Evolutionary conservation across 2,113 vertebrate genomes (phyloP).

Genomic region (Hippocampus comes): DNA sequence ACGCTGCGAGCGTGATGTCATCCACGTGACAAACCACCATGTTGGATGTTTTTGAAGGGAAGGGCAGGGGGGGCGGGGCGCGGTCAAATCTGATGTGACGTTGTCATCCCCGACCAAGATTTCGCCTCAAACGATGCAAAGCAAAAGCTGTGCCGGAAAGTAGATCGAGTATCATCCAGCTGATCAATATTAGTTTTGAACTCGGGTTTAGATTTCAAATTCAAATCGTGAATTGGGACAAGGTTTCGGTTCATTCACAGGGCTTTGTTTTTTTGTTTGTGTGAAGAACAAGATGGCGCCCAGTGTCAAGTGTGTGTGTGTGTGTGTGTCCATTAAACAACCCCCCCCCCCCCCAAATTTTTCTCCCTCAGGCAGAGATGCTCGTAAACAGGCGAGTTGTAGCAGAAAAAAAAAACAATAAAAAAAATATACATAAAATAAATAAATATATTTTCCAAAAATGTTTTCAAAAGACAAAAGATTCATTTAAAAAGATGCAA

Average conservation of each 20-base stretch:
- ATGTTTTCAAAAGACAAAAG: too few relatives aligned
- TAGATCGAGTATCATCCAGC: background rate
- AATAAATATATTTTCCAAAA: too few relatives aligned
- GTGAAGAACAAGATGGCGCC: constrained; percentile 3
- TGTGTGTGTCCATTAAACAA: background rate
- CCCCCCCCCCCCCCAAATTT: constrained; percentile 40
- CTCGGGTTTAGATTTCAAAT: background rate
- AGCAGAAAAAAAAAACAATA: too few relatives aligned
- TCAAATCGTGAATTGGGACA: background rate
- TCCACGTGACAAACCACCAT: background rate
- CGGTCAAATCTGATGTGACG: too few relatives aligned
- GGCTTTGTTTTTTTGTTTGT: background rate
- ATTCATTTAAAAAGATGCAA: too few relatives aligned
- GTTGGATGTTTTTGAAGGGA: background rate
- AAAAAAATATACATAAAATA: too few relatives aligned
- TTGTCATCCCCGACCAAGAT: too few relatives aligned
- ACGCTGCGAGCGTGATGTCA: background rate
- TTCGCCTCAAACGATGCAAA: too few relatives aligned
- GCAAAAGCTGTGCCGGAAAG: too few relatives aligned
- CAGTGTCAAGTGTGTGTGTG: background rate
- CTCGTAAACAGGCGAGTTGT: too few relatives aligned
- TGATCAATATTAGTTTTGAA: background rate
- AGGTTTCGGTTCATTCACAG: background rate
- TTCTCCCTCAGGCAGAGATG: constrained; percentile 7
- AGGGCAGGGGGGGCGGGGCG: background rate